Percentiles rank a stretch among this genome's conserved stretches.
Evolutionary conservation across 2,888 invertebrate species (phyloP).

Genomic region (Phragmatobia fuliginosa): DNA sequence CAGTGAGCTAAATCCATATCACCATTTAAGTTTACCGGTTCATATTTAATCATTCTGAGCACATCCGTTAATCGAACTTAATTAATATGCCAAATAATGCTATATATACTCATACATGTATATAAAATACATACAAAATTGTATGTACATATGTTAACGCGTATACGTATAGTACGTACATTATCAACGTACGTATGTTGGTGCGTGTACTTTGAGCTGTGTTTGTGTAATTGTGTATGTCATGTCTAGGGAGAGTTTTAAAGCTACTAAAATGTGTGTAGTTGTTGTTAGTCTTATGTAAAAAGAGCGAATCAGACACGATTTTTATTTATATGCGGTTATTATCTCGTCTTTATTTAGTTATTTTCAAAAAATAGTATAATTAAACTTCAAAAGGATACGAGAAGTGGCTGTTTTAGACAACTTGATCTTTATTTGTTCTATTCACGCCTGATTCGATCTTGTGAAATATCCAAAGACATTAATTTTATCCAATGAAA

Average conservation of each 20-base stretch:
- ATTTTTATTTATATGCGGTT: neutral
- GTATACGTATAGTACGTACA: too few relatives aligned
- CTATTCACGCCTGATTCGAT: neutral
- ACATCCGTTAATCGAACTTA: neutral
- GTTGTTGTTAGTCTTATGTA: neutral
- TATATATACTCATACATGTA: neutral
- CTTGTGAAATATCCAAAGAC: neutral
- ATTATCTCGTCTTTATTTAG: too few relatives aligned
- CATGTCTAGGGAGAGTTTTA: neutral
- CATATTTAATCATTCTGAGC: conserved; percentile 3
- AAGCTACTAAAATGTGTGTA: neutral
- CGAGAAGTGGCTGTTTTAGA: neutral
- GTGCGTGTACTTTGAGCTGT: neutral
- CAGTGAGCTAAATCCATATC: neutral
- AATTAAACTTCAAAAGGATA: neutral
- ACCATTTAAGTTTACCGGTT: neutral
- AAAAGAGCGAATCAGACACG: neutral
- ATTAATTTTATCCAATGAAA: neutral
- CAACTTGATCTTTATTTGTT: neutral
- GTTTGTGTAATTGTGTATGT: neutral
- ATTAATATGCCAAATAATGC: conserved; percentile 7
- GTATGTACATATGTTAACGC: neutral
- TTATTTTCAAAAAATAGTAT: too few relatives aligned
- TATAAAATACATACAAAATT: neutral
- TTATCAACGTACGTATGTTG: too few relatives aligned